A percentile compares a stretch with the other conserved stretches of the same genome.
phyloP scores from a whole-genome alignment of 53 echinoderm and acorn worm genomes.

The Holothuria scabra region DNA sequence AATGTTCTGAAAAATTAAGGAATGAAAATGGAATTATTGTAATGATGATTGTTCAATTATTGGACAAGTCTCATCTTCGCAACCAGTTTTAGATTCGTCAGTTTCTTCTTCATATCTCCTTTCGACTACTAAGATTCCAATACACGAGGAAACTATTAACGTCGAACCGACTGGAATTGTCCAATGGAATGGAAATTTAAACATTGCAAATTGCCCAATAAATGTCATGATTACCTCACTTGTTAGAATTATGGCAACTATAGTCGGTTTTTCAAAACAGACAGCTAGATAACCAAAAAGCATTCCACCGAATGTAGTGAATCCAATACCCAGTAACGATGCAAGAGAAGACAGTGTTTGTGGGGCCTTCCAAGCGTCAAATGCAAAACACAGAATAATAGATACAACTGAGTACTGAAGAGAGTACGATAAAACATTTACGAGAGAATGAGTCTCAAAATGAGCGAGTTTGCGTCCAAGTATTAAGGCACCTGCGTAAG shows the following conservation, averaged over 20 bases:
- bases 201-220: not conserved
- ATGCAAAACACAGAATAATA: not conserved
- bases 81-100: no score
- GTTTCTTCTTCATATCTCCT: no score
- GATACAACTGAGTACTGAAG: not conserved
- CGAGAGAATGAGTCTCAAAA: not conserved
- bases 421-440: no score
- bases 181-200: not conserved
- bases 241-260: not conserved
- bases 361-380: not conserved
- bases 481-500: not conserved
- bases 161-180: not conserved
- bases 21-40: no score
- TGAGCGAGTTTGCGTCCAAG: slow-evolving; percentile 6
- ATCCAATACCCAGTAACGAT: not conserved
- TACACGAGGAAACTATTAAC: not conserved
- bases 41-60: no score
- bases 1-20: no score
- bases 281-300: slow-evolving; percentile 14
- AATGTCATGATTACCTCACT: slow-evolving; percentile 9
- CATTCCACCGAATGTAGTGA: not conserved
- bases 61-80: no score
- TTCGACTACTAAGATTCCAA: not conserved
- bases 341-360: not conserved
- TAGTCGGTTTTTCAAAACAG: not conserved